A percentile compares a stretch with the other conserved stretches of the same genome.
Conservation (phyloP, 2,113 vertebrate genomes). For the Paralichthys olivaceus region DNA sequence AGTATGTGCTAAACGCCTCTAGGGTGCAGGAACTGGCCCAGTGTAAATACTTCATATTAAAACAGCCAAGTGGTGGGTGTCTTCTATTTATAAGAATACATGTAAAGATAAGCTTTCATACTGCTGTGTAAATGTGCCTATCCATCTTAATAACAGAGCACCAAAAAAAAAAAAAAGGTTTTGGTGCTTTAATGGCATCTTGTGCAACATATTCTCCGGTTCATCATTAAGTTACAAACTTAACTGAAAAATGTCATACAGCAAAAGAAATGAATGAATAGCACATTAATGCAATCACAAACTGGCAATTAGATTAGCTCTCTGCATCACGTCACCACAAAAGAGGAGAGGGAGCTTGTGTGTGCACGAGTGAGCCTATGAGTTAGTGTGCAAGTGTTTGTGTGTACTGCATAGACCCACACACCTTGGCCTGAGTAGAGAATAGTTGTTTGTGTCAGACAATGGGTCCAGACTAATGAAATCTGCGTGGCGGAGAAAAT, state of each 20-base stretch:
- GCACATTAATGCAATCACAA: constrained; percentile 47
- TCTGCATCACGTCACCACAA: constrained; percentile 31
- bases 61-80: not conserved
- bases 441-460: constrained; percentile 69
- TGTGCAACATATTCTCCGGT: constrained; percentile 5
- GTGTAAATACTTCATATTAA: not conserved
- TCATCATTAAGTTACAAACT: constrained; percentile 39
- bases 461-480: constrained; percentile 73
- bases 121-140: not conserved
- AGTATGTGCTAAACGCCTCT: not conserved
- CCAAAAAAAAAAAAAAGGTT: not conserved
- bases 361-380: not conserved
- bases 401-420: constrained; percentile 41
- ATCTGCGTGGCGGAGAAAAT: constrained; percentile 71
- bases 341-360: constrained; percentile 6
- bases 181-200: not conserved
- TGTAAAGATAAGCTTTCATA: constrained; percentile 4
- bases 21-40: not conserved
- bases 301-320: constrained; percentile 58
- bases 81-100: not conserved
- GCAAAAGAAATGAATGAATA: constrained; percentile 46
- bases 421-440: constrained; percentile 54
- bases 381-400: constrained; percentile 43
- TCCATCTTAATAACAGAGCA: constrained; percentile 1
- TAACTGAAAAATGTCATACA: constrained; percentile 35